These are phyloP conservation scores for Gryon sp. DNA, from an alignment of 1,140 invertebrate genomes.

Conservation along the genomic window DNA sequence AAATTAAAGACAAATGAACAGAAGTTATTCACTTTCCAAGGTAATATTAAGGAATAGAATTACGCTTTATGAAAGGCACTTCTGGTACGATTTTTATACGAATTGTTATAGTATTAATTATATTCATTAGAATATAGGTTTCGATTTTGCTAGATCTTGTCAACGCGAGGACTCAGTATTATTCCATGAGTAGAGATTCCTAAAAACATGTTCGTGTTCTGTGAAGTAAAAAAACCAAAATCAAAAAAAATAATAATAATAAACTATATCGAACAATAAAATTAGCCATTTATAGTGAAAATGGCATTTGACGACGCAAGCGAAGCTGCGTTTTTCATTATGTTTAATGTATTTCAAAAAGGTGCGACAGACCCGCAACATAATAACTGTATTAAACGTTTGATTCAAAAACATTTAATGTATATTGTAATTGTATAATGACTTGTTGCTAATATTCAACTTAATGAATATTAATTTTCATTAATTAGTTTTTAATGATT, in stretches of 20 bases:
- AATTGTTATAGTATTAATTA: constrained; percentile 10
- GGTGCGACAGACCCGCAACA: constrained; percentile 44
- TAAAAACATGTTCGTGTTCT: constrained; percentile 45
- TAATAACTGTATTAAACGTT: constrained; percentile 3
- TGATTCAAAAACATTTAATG: constrained; percentile 9
- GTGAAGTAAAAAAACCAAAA: constrained; percentile 36
- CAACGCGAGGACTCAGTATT: no score
- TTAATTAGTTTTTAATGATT: no score
- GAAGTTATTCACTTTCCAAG: no score
- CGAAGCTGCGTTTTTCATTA: constrained; percentile 59
- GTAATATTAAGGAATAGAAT: constrained; percentile 1
- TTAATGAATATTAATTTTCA: no score
- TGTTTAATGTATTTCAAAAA: constrained; percentile 48
- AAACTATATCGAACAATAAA: constrained; percentile 54
- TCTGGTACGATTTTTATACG: constrained; percentile 40
- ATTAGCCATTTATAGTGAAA: constrained; percentile 43
- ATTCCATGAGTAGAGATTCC: constrained; percentile 34
- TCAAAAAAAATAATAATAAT: constrained; percentile 37
- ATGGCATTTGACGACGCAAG: constrained; percentile 48
- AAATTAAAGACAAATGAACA: no score
- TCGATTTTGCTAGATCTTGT: no score
- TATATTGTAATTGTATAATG: background rate
- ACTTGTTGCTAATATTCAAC: no score
- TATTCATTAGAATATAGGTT: no score
- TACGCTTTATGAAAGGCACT: background rate